These are phyloP conservation scores for Philotrypesis tridentata DNA, from an alignment of 1,140 invertebrate species.

Conservation along the genomic window DNA sequence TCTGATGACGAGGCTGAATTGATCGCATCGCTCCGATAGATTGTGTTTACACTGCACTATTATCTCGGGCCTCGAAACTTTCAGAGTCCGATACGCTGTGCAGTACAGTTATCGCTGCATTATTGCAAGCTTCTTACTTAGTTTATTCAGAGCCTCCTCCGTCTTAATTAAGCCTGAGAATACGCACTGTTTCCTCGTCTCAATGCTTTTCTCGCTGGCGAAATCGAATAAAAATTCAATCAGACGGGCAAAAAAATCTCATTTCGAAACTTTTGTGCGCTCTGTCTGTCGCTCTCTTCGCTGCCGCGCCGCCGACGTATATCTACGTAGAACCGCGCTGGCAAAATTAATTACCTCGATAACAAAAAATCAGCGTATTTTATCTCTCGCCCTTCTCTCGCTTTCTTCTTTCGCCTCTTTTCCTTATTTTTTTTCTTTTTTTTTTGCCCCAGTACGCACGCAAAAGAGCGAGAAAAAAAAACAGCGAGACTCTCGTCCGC, in stretches of 20 bases:
- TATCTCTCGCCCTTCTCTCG: conserved; percentile 1
- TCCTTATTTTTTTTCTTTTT: neutral
- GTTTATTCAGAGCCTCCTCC: neutral
- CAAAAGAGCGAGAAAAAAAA: conserved; percentile 4
- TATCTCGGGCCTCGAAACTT: conserved; percentile 4
- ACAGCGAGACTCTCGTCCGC: neutral
- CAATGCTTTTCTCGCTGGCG: neutral
- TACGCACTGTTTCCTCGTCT: too few species aligned
- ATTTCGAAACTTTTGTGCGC: neutral
- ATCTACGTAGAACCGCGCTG: neutral
- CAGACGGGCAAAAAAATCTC: neutral
- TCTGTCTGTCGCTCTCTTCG: too few species aligned
- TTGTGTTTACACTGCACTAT: neutral
- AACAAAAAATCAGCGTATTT: conserved; percentile 31
- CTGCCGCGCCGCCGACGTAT: too few species aligned
- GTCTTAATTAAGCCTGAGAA: too few species aligned
- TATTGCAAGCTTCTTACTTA: neutral
- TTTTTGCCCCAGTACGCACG: too few species aligned
- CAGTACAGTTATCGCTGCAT: neutral
- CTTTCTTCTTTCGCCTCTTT: neutral
- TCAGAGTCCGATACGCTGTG: neutral
- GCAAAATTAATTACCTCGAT: conserved; percentile 41
- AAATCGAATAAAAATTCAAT: neutral
- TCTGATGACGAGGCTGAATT: neutral
- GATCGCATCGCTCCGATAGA: too few species aligned